Conservation (phyloP, 2,888 invertebrate genomes). For the Metopia argyrocephala region DNA sequence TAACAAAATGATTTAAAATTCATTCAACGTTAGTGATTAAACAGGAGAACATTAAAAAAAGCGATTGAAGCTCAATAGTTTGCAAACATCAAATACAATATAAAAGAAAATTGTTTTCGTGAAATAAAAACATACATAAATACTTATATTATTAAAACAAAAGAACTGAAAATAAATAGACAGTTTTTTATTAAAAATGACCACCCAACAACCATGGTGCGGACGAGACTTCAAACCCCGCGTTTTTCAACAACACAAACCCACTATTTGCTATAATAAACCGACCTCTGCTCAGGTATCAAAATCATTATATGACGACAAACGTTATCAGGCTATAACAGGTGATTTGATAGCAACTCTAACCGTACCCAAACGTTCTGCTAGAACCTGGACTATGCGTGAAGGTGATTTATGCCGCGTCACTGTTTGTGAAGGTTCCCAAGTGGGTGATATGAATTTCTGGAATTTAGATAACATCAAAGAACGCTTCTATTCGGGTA, state of each 20-base stretch:
- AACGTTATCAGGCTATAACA: constrained; percentile 72
- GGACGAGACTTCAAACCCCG: constrained; percentile 72
- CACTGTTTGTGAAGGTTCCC: constrained; percentile 78
- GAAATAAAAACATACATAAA: background rate
- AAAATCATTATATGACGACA: constrained; percentile 74
- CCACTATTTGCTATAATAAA: constrained; percentile 77
- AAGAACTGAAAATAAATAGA: background rate
- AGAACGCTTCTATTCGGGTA: constrained; percentile 79
- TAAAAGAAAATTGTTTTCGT: background rate
- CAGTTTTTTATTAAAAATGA: constrained; percentile 21
- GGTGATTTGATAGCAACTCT: constrained; percentile 73
- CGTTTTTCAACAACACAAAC: constrained; percentile 70
- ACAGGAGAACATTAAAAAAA: background rate
- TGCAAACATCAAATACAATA: background rate
- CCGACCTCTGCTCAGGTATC: constrained; percentile 74
- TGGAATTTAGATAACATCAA: constrained; percentile 79
- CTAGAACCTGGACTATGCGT: constrained; percentile 78
- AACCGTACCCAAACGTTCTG: constrained; percentile 77
- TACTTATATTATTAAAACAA: background rate
- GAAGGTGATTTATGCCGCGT: constrained; percentile 78
- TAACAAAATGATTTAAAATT: constrained; percentile 12
- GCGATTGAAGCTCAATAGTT: background rate
- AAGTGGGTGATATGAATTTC: constrained; percentile 79
- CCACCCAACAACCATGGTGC: constrained; percentile 73
- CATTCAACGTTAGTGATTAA: constrained; percentile 7